Base-by-base conservation (phyloP, 2,888 invertebrate species). In the Pyrocoelia pectoralis region DNA sequence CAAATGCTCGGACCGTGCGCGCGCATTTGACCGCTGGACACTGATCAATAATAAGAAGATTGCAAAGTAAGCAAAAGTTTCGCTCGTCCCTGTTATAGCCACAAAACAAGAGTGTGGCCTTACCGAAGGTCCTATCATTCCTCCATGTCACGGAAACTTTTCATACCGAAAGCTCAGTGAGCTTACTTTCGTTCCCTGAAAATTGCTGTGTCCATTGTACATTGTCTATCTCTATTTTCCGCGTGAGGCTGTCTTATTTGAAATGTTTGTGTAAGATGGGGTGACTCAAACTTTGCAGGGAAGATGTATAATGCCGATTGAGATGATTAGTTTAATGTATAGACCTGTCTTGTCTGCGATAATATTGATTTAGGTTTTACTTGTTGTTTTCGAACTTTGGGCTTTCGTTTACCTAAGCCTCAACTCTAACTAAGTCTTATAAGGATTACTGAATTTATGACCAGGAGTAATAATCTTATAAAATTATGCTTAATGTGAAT, bases 21-120 rank as follows among this genome's bases (percentile, higher is more conserved):
- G 81, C 81, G 80, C 81, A 78, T 74, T 72, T 81, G 81, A 81
- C 81, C 82, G 80, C 78, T 72, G 81, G 81, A 81, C 81, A 81
- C 81, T 82, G 81, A 82, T 82, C 82, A 80, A 82, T 82, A 82
- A 81, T 81, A 82, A 82, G 81, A 82, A 81, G 81, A 81, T 82
- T 80, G 81, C 80, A 81, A 82, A 82, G 82, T 82, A 82, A 81
- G 81, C 81, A 81, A 82, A 81, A 79, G 77, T 79, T 78, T 77
- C 71, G 73, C 68, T 71, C 70, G 71, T 67, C 70, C 68, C 69
- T 69, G 73, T 69, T 67, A 67, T 69, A 67, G 68, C 71, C 72
- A 67, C 72, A 72, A 70, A 69, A 65, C 65, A 65, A 65, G 65
- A 61, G 60, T 55, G 13, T 61, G 53, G 57, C 55, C 53, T 13